Evolutionary conservation across 1,140 invertebrate genomes (phyloP).

Genomic region (Eciton burchellii): DNA sequence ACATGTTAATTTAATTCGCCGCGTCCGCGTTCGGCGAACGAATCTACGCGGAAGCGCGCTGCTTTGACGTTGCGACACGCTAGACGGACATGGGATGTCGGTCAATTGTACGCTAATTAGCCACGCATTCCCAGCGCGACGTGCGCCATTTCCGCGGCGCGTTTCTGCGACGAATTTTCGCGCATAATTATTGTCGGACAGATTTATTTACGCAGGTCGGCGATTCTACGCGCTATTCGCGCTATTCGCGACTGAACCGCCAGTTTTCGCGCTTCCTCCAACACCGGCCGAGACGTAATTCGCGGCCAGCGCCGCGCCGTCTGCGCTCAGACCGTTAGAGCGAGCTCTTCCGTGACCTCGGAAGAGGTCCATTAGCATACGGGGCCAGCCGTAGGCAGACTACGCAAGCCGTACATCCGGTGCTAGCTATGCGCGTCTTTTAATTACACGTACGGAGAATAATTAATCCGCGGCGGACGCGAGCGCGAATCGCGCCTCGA

Average conservation of each 20-base stretch:
- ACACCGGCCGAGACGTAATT: slow-evolving; percentile 23
- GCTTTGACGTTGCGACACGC: slow-evolving; percentile 24
- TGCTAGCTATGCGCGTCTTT: not conserved
- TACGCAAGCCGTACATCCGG: slow-evolving; percentile 25
- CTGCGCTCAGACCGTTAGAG: slow-evolving; percentile 1
- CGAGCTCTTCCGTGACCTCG: slow-evolving; percentile 40
- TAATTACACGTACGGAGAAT: not conserved
- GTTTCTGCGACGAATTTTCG: slow-evolving; percentile 45
- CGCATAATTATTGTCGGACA: no score
- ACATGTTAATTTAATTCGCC: slow-evolving; percentile 18
- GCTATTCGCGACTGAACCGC: slow-evolving; percentile 32
- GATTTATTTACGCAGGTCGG: no score
- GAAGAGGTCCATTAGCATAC: slow-evolving; percentile 57
- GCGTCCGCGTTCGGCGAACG: slow-evolving; percentile 14
- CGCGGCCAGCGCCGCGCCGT: slow-evolving; percentile 19
- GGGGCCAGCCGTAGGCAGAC: slow-evolving; percentile 14
- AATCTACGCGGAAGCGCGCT: slow-evolving; percentile 22
- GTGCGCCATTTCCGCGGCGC: not conserved
- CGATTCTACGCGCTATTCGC: slow-evolving; percentile 14
- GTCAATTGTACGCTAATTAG: slow-evolving; percentile 58
- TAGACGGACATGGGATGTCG: slow-evolving; percentile 5
- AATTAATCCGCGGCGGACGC: no score
- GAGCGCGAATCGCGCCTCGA: no score
- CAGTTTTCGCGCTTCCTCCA: slow-evolving; percentile 11
- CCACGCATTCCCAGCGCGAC: slow-evolving; percentile 48